These are phyloP conservation scores for Rhinolophus sinicus DNA, from an alignment of 2,113 vertebrate genomes.

Conservation along the genomic window DNA sequence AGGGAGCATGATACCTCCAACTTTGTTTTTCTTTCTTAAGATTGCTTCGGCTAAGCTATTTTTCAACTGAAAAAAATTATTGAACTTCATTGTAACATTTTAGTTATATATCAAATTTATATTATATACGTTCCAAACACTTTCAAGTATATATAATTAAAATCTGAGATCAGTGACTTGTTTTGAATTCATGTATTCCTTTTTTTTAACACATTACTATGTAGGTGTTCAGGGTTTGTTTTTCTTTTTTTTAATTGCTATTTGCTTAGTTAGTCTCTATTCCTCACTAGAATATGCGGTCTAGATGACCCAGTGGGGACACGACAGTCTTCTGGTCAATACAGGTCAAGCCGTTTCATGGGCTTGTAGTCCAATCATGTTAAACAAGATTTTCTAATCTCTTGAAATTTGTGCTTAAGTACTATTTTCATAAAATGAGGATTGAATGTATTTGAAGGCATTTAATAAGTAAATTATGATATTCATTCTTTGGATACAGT, in stretches of 20 bases:
- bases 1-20: not conserved
- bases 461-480: not conserved
- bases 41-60: not conserved
- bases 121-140: not conserved
- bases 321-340: not conserved
- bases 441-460: not conserved
- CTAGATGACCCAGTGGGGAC: not conserved
- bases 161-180: not conserved
- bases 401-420: not conserved
- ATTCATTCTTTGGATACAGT: not conserved
- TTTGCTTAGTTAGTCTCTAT: not conserved
- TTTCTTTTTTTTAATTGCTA: not conserved
- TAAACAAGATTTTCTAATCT: not conserved
- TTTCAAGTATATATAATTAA: not conserved
- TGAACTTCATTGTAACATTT: not conserved
- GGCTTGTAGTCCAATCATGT: not conserved
- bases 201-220: not conserved
- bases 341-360: not conserved
- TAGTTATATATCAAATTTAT: not conserved
- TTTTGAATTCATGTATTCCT: not conserved
- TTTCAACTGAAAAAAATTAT: not conserved
- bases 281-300: not conserved
- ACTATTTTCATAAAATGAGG: constrained; percentile 41
- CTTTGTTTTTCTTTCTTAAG: not conserved
- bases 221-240: not conserved